Evolutionary conservation across 2,113 vertebrate genomes (phyloP), one percentile per base, ranked within the genome.

Genomic region (Beaufortia kweichowensis): DNA sequence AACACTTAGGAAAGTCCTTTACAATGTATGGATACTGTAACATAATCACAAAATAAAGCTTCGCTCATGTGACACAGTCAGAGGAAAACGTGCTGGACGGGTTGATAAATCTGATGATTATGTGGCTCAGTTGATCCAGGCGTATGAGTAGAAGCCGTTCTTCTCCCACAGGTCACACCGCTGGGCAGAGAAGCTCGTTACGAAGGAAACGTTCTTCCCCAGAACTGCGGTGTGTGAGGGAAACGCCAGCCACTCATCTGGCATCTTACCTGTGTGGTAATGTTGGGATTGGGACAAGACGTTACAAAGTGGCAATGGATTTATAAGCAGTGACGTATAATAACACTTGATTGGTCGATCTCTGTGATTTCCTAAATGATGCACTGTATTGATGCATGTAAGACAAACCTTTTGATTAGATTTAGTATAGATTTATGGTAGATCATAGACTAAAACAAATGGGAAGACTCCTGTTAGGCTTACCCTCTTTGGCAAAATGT

Each of bases 401-500:
- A n/a, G n/a, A n/a, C n/a, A n/a, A n/a, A n/a, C n/a, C n/a, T n/a
- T n/a, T n/a, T n/a, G n/a, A n/a, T n/a, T n/a, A n/a, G 43, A 17
- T 48, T 17, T 48, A 48, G 7, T 7, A 21, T 53, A 53, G 6
- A 53, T 53, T 7, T 19, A 53, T n/a, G 8, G 2, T 21, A 15
- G 3, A 7, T 21, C 7, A 7, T 50, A n/a, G n/a, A n/a, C n/a
- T n/a, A n/a, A n/a, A n/a, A n/a, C n/a, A n/a, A 14, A 26, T 57
- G n/a, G 31, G 21, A 28, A 26, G 4, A 41, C 33, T 39, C 31
- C 19, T 15, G 4, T 41, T n/a, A 33, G 14, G 1, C 29, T 84
- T 39, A 93, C 92, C 91, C 76, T 89, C 90, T 80, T 83, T 92
- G 57, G 89, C 88, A 6, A 94, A 93, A 80, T 80, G 21, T 24